These are phyloP conservation scores for Pachyramphus minor DNA, from an alignment of 2,113 vertebrate genomes.

Conservation along the genomic window DNA sequence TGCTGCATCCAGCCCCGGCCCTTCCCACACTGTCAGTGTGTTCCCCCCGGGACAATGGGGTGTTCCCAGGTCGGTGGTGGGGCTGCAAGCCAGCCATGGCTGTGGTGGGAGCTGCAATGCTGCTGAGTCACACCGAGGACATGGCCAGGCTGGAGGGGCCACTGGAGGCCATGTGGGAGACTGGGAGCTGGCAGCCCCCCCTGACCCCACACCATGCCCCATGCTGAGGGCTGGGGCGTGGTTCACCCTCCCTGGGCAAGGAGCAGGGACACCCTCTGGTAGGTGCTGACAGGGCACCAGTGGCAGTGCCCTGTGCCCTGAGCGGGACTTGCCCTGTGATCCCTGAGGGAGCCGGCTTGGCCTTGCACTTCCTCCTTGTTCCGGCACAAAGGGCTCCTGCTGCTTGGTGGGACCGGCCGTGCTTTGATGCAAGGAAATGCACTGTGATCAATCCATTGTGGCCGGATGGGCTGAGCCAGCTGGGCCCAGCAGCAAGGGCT, in stretches of 20 bases:
- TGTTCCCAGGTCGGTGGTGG: background rate
- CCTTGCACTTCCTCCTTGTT: background rate
- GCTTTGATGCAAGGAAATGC: background rate
- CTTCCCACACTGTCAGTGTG: background rate
- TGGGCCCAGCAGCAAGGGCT: background rate
- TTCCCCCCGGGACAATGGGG: background rate
- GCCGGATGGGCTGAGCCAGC: background rate
- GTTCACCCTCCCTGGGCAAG: background rate
- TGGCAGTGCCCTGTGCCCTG: rapidly evolving
- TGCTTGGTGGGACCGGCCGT: rapidly evolving
- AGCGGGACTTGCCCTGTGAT: background rate
- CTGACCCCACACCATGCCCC: rapidly evolving
- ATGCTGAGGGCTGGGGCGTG: background rate
- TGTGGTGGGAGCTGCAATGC: background rate
- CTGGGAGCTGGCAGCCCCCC: background rate
- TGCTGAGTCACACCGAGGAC: background rate
- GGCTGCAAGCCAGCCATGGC: background rate
- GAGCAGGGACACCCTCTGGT: background rate
- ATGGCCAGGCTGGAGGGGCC: background rate
- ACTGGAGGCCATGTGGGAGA: background rate
- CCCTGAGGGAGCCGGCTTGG: background rate
- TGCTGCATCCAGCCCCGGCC: background rate
- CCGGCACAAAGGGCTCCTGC: background rate
- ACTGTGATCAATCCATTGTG: background rate
- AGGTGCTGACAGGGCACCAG: background rate